Conservation (phyloP, 2,113 vertebrate genomes). For the Sebastes schlegelii region DNA sequence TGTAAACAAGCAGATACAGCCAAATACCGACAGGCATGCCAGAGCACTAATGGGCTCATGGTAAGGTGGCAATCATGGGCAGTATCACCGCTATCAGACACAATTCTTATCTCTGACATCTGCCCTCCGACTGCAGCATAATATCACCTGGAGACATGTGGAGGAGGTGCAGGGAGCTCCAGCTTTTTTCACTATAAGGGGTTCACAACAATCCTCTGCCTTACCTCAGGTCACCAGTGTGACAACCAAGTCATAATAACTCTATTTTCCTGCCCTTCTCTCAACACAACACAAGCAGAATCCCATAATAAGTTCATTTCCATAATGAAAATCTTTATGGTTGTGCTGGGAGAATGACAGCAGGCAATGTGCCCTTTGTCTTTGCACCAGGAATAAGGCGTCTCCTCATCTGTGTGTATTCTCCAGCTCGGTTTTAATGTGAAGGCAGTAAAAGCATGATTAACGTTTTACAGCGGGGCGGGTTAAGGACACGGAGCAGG, state of each 20-base stretch:
- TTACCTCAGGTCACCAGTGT: conserved; percentile 13
- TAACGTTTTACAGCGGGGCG: not conserved
- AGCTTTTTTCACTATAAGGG: not conserved
- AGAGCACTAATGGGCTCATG: conserved; percentile 34
- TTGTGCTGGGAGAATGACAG: conserved; percentile 24
- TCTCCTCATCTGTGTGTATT: conserved; percentile 18
- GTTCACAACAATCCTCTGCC: not conserved
- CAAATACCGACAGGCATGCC: conserved; percentile 34
- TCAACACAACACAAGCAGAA: conserved; percentile 8
- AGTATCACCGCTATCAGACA: conserved; percentile 14
- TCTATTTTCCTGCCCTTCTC: not conserved
- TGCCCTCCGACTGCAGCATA: conserved; percentile 5
- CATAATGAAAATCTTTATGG: conserved; percentile 31
- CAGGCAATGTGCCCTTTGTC: conserved; percentile 36
- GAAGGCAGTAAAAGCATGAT: conserved; percentile 25
- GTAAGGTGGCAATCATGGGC: conserved; percentile 27
- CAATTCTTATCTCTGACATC: conserved; percentile 32
- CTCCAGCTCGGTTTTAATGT: conserved; percentile 23
- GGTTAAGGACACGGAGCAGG: conserved; percentile 2
- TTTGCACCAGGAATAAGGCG: conserved; percentile 16
- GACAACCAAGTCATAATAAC: conserved; percentile 8
- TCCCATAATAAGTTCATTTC: conserved; percentile 22
- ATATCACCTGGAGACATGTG: conserved; percentile 5
- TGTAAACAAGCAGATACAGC: conserved; percentile 30
- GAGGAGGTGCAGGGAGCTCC: not conserved